A percentile compares a stretch with the other conserved stretches of the same genome.
These are phyloP conservation scores for Isoperla grammatica DNA, from an alignment of 2,888 invertebrate genomes.

Conservation along the genomic window DNA sequence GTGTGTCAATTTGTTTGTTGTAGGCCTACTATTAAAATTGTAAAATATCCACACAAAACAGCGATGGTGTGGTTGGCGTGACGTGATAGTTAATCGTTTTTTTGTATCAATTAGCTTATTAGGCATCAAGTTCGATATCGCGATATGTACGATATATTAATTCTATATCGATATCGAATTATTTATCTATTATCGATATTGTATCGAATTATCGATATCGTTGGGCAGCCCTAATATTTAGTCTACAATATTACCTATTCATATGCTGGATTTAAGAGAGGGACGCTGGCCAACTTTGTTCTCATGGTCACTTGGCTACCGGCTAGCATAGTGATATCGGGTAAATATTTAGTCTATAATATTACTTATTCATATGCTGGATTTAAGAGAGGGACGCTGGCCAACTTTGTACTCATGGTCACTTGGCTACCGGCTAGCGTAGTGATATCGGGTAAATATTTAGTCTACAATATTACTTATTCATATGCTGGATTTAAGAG, in stretches of 20 bases:
- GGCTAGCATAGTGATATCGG: slow-evolving; percentile 71
- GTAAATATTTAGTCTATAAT: slow-evolving; percentile 42
- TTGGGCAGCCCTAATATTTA: too few species aligned
- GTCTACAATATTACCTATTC: not conserved
- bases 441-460: slow-evolving; percentile 65
- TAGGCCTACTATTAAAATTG: too few species aligned
- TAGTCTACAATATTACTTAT: not conserved
- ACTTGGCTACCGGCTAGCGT: slow-evolving; percentile 89
- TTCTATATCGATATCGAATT: too few species aligned
- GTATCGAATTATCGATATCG: too few species aligned
- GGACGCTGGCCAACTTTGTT: slow-evolving; percentile 84
- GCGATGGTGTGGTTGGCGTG: too few species aligned
- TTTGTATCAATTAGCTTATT: too few species aligned
- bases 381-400: slow-evolving; percentile 83
- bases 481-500: slow-evolving; percentile 63
- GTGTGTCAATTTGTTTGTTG: too few species aligned
- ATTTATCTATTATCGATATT: too few species aligned
- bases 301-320: slow-evolving; percentile 91
- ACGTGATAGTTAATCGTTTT: too few species aligned
- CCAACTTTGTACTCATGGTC: slow-evolving; percentile 87
- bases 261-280: slow-evolving; percentile 67
- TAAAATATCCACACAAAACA: too few species aligned
- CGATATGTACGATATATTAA: too few species aligned
- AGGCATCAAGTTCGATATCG: too few species aligned
- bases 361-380: not conserved